Evolutionary conservation across 2,888 invertebrate genomes (phyloP).

Genomic region (Melipona beecheii): DNA sequence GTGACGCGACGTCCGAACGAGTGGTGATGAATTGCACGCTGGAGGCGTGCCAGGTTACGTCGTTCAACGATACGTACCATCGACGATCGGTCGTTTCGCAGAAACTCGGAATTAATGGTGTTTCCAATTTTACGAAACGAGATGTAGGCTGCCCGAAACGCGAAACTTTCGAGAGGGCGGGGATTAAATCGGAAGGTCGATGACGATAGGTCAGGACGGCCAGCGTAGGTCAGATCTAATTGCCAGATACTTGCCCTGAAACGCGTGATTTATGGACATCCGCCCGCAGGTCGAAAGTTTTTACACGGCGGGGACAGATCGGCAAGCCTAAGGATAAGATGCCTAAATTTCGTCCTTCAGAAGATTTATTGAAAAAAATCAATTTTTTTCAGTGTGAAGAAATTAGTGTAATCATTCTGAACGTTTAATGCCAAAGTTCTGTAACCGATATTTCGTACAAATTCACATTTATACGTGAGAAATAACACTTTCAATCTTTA

Average conservation of each 20-base stretch:
- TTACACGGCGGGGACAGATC: not conserved
- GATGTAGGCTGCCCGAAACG: not conserved
- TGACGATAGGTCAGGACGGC: constrained; percentile 22
- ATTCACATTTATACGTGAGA: too few species aligned
- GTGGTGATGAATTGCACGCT: not conserved
- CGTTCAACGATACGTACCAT: not conserved
- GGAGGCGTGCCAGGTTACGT: not conserved
- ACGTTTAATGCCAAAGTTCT: too few species aligned
- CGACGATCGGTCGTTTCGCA: not conserved
- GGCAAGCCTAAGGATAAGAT: too few species aligned
- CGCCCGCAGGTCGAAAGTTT: constrained; percentile 21
- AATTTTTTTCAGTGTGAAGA: too few species aligned
- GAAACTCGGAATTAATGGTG: not conserved
- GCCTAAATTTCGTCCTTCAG: too few species aligned
- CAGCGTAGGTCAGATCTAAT: constrained; percentile 48
- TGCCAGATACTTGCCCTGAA: constrained; percentile 24
- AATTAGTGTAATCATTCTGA: too few species aligned
- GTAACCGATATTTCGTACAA: too few species aligned
- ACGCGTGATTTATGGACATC: constrained; percentile 61
- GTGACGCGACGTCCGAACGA: not conserved
- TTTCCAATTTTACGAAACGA: constrained; percentile 10
- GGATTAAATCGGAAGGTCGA: constrained; percentile 35
- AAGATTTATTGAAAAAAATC: too few species aligned
- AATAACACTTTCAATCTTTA: too few species aligned
- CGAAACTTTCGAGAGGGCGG: not conserved